Conservation (phyloP, 2,797 vertebrate genomes). For the Chelon labrosus region DNA sequence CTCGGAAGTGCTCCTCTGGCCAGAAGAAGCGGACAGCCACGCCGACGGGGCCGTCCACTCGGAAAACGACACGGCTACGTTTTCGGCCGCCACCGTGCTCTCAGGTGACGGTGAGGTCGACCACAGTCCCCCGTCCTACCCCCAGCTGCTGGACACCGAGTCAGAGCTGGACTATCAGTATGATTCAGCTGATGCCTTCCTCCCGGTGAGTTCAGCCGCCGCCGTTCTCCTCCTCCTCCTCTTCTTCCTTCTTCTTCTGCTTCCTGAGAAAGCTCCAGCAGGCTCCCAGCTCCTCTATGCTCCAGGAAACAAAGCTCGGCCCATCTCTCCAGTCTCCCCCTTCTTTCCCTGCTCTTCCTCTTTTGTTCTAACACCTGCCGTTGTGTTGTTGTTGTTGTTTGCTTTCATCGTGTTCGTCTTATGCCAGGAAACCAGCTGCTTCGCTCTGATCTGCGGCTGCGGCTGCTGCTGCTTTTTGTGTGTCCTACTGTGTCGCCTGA, state of each 20-base stretch:
- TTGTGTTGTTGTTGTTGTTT: slow-evolving; percentile 9
- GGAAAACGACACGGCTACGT: slow-evolving; percentile 90
- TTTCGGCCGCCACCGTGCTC: slow-evolving; percentile 91
- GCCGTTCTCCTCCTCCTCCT: slow-evolving; percentile 11
- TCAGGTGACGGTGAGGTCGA: slow-evolving; percentile 95
- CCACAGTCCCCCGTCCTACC: slow-evolving; percentile 84
- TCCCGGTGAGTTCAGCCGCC: slow-evolving; percentile 87
- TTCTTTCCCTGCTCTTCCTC: slow-evolving; percentile 22
- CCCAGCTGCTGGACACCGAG: slow-evolving; percentile 86
- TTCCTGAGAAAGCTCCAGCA: slow-evolving; percentile 29
- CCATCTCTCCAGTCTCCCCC: not conserved
- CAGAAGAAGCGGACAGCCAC: slow-evolving; percentile 62
- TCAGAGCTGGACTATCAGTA: slow-evolving; percentile 93
- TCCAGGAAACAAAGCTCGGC: slow-evolving; percentile 18
- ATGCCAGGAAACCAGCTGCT: slow-evolving; percentile 27
- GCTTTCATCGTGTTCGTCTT: slow-evolving; percentile 2
- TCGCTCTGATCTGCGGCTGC: not conserved
- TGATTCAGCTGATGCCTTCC: slow-evolving; percentile 88
- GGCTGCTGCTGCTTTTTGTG: slow-evolving; percentile 10
- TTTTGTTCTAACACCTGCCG: slow-evolving; percentile 11
- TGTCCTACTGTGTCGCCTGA: not conserved
- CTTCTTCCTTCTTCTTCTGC: slow-evolving; percentile 7
- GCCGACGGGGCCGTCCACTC: slow-evolving; percentile 39
- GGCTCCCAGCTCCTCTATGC: slow-evolving; percentile 30
- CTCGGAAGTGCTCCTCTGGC: slow-evolving; percentile 80